Conservation (phyloP, 1,140 invertebrate species). For the Lineus longissimus region DNA sequence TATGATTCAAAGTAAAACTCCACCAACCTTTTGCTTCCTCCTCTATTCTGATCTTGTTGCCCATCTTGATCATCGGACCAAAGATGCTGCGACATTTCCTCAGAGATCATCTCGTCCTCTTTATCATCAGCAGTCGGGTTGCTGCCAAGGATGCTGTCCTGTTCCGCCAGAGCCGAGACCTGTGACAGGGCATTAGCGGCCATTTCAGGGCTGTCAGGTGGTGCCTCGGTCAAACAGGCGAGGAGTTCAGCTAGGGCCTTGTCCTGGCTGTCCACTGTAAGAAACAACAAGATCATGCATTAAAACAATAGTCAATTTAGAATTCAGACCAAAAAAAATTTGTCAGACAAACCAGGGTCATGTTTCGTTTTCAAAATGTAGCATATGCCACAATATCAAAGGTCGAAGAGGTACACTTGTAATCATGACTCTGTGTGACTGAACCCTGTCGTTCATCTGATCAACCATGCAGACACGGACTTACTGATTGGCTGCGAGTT, state of each 20-base stretch:
- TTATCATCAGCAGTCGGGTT: constrained; percentile 25
- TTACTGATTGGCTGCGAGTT: neutral
- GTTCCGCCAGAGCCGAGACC: constrained; percentile 31
- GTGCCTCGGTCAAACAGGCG: constrained; percentile 41
- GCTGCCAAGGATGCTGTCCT: constrained; percentile 35
- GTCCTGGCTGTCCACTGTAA: constrained; percentile 17
- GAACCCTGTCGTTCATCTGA: too few species aligned
- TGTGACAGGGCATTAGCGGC: constrained; percentile 29
- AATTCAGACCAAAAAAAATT: too few species aligned
- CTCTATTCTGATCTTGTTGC: too few species aligned
- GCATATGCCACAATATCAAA: too few species aligned
- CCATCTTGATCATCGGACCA: constrained; percentile 18
- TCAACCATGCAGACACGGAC: too few species aligned
- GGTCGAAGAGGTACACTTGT: too few species aligned
- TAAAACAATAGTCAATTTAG: too few species aligned
- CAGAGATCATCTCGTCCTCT: constrained; percentile 24
- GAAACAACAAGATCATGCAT: neutral
- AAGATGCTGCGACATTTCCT: constrained; percentile 44
- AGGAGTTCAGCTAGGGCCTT: constrained; percentile 59
- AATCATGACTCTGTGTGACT: too few species aligned
- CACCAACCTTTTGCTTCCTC: neutral
- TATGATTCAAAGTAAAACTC: too few species aligned
- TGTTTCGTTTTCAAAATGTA: too few species aligned
- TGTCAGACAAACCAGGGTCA: too few species aligned
- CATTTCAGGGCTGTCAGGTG: constrained; percentile 16